Evolutionary conservation across 2,797 vertebrate species (phyloP).

Genomic region (Chelon auratus): DNA sequence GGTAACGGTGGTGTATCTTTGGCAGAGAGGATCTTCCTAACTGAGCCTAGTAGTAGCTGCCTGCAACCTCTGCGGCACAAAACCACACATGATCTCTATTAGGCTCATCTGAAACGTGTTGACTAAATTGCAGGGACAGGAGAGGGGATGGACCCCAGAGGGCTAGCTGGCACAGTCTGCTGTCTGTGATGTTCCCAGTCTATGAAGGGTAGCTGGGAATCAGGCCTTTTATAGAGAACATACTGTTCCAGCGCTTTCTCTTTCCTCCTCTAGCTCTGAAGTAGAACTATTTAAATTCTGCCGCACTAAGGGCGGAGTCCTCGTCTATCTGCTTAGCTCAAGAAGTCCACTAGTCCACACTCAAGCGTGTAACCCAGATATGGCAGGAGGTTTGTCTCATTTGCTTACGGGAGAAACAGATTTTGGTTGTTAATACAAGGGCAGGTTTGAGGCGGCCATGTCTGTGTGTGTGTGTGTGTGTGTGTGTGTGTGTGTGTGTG

Average conservation of each 20-base stretch:
- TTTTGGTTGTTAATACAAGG: constrained; percentile 82
- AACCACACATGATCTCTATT: constrained; percentile 84
- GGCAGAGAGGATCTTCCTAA: constrained; percentile 74
- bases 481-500: constrained; percentile 55
- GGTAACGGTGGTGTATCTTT: constrained; percentile 78
- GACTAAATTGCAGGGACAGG: constrained; percentile 83
- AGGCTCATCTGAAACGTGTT: constrained; percentile 84
- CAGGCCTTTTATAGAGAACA: constrained; percentile 79
- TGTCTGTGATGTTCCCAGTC: constrained; percentile 78
- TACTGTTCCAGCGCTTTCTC: constrained; percentile 70
- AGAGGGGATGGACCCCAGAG: constrained; percentile 80
- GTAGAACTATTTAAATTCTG: constrained; percentile 58
- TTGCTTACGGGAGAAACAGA: constrained; percentile 84
- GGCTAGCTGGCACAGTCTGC: constrained; percentile 73
- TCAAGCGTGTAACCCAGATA: constrained; percentile 87
- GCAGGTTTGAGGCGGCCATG: constrained; percentile 60
- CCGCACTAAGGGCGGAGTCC: constrained; percentile 53
- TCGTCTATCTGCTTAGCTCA: constrained; percentile 64
- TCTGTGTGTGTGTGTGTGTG: constrained; percentile 54
- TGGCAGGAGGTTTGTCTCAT: constrained; percentile 82
- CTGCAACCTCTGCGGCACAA: constrained; percentile 73
- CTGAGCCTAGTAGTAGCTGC: constrained; percentile 67
- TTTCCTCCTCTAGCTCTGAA: constrained; percentile 55
- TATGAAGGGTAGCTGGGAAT: constrained; percentile 73
- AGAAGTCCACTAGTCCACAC: constrained; percentile 86